These are phyloP conservation scores for Anthophora plumipes DNA, from an alignment of 2,888 invertebrate genomes.

Conservation along the genomic window DNA sequence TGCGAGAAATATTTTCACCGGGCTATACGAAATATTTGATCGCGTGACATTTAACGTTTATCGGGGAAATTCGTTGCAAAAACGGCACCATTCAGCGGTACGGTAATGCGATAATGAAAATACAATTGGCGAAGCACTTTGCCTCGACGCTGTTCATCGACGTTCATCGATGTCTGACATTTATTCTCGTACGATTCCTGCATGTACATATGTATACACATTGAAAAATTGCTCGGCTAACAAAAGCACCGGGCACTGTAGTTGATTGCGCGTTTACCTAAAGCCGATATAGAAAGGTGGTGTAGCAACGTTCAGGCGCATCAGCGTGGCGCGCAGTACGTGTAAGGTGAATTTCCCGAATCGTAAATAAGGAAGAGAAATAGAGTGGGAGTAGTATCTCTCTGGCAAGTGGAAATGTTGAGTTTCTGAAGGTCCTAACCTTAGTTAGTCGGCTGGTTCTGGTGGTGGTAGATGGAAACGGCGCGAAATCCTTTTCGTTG, in stretches of 20 bases:
- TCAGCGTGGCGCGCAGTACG: background rate
- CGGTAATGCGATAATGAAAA: background rate
- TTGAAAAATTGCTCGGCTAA: background rate
- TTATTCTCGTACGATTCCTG: background rate
- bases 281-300: background rate
- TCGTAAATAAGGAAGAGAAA: background rate
- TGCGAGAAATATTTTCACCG: background rate
- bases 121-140: background rate
- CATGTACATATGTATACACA: background rate
- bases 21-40: background rate
- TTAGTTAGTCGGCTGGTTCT: conserved; percentile 12
- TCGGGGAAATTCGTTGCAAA: background rate
- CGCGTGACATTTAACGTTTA: background rate
- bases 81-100: background rate
- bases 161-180: background rate
- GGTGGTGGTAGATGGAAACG: conserved; percentile 1
- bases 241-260: background rate
- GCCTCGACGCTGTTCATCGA: background rate
- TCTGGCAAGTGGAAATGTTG: background rate
- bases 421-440: background rate
- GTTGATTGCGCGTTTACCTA: no score
- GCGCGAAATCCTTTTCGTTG: conserved; percentile 51
- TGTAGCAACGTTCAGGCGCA: background rate
- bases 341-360: background rate
- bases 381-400: background rate